These are phyloP conservation scores for Petromus typicus DNA, from an alignment of 2,113 vertebrate genomes.

Conservation along the genomic window DNA sequence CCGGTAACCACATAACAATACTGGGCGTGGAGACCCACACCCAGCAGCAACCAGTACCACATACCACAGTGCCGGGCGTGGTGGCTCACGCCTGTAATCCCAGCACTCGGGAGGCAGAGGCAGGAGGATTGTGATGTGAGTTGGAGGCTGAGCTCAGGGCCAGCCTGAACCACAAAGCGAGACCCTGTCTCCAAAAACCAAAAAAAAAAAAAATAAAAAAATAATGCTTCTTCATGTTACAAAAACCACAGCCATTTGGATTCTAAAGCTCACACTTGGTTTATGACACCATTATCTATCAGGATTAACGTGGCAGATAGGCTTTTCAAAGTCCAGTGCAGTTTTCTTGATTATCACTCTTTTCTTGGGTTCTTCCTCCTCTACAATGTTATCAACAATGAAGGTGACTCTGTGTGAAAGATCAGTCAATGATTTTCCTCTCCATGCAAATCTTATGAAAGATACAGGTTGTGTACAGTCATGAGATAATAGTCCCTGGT, in stretches of 20 bases:
- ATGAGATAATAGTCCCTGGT: not conserved
- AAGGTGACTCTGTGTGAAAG: not conserved
- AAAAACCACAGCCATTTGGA: not conserved
- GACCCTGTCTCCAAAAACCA: no score
- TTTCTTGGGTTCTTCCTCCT: not conserved
- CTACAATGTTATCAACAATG: not conserved
- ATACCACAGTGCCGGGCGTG: no score
- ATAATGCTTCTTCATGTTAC: not conserved
- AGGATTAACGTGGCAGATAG: not conserved
- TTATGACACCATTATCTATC: not conserved
- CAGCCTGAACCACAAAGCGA: no score
- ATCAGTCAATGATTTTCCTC: not conserved
- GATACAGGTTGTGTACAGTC: not conserved
- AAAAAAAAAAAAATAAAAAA: not conserved
- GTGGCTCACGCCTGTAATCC: no score
- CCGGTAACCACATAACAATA: no score
- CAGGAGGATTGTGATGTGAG: no score
- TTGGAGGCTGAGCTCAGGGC: no score
- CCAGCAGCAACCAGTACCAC: no score
- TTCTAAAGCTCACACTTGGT: not conserved
- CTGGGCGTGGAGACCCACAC: no score
- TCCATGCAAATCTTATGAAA: not conserved
- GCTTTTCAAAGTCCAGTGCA: not conserved
- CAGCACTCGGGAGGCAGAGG: no score
- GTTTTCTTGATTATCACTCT: not conserved